phyloP scores from a whole-genome alignment of 1,140 invertebrate genomes.

The Chrysopa pallens region DNA sequence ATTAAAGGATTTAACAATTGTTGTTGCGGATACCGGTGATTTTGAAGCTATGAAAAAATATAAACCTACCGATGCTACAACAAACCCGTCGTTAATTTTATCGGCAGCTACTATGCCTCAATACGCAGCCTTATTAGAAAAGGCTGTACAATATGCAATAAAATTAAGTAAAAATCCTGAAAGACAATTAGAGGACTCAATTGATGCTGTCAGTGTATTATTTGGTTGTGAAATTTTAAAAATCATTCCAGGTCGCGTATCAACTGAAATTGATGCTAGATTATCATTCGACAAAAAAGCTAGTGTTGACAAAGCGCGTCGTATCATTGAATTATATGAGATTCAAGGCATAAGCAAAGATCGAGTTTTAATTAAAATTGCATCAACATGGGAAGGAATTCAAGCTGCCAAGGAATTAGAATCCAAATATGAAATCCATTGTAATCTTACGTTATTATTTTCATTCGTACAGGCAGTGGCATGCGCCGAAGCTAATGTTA shows the following conservation, averaged over 20 bases:
- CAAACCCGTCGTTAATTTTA: slow-evolving; percentile 94
- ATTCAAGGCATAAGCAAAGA: slow-evolving; percentile 80
- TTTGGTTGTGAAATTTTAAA: slow-evolving; percentile 98
- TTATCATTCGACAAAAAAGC: slow-evolving; percentile 88
- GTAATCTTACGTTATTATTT: slow-evolving; percentile 94
- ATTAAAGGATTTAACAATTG: slow-evolving; percentile 70
- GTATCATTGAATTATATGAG: slow-evolving; percentile 79
- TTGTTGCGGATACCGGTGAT: slow-evolving; percentile 97
- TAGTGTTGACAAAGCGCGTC: slow-evolving; percentile 76
- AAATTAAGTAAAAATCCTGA: slow-evolving; percentile 42
- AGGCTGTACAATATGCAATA: slow-evolving; percentile 78
- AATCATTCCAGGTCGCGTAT: slow-evolving; percentile 94
- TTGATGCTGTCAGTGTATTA: slow-evolving; percentile 86
- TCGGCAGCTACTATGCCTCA: slow-evolving; percentile 81
- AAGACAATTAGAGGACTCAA: slow-evolving; percentile 58
- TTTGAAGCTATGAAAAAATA: slow-evolving; percentile 97
- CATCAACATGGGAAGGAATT: slow-evolving; percentile 98
- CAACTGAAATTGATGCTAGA: slow-evolving; percentile 95
- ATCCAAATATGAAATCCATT: slow-evolving; percentile 84
- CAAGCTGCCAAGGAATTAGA: slow-evolving; percentile 89
- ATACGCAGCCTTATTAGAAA: slow-evolving; percentile 74
- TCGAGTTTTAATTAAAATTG: slow-evolving; percentile 92
- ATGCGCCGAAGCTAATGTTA: slow-evolving; percentile 94
- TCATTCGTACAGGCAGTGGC: slow-evolving; percentile 92
- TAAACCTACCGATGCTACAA: slow-evolving; percentile 98